A percentile compares a stretch with the other conserved stretches of the same genome.
Evolutionary conservation across 2,888 invertebrate species (phyloP).

Genomic region (Parnassius orleans): DNA sequence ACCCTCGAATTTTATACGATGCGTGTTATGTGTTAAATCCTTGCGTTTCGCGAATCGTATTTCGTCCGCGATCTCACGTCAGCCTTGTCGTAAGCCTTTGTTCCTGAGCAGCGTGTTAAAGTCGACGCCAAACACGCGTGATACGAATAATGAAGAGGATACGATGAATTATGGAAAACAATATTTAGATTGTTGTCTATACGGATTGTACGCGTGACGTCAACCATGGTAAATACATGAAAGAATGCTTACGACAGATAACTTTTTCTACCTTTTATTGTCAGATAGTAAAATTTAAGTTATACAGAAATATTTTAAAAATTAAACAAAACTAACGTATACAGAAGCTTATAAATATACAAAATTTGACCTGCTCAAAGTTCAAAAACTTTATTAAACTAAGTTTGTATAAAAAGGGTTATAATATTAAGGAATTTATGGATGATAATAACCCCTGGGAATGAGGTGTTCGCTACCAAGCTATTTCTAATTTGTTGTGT

Average conservation of each 20-base stretch:
- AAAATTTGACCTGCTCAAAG: no score
- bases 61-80: constrained; percentile 15
- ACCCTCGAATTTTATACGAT: constrained; percentile 14
- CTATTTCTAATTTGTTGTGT: no score
- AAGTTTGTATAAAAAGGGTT: no score
- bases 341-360: no score
- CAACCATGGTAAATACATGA: constrained; percentile 2
- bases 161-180: constrained; percentile 28
- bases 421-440: no score
- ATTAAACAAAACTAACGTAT: no score
- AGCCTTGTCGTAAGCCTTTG: constrained; percentile 23
- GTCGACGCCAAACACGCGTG: constrained; percentile 25
- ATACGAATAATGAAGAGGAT: constrained; percentile 24
- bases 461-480: no score
- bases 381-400: no score
- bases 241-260: constrained; percentile 8
- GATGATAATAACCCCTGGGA: no score
- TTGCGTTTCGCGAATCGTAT: constrained; percentile 19
- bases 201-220: constrained; percentile 19
- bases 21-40: constrained; percentile 7
- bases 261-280: no score
- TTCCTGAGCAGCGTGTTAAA: constrained; percentile 24
- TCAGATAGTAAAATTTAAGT: no score
- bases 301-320: no score
- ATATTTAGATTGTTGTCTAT: constrained; percentile 27